Percentiles rank a stretch among this genome's conserved stretches.
These are phyloP conservation scores for Nothoprocta perdicaria DNA, from an alignment of 2,113 vertebrate species.

Conservation along the genomic window DNA sequence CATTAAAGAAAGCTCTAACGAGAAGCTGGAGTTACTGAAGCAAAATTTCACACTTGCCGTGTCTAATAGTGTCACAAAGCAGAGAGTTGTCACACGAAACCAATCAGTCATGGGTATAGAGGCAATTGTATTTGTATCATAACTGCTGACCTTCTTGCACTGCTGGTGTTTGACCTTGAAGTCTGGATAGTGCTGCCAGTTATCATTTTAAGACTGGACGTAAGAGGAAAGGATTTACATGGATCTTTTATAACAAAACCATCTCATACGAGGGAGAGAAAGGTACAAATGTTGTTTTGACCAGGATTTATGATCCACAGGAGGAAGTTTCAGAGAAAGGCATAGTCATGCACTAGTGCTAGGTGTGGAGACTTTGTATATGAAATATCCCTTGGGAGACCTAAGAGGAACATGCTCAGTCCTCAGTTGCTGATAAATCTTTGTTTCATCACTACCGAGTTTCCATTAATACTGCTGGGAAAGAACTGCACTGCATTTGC, in stretches of 20 bases:
- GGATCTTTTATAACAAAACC: neutral
- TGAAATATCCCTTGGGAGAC: neutral
- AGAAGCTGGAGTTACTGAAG: slow-evolving; percentile 8
- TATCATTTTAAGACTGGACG: neutral
- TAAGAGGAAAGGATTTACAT: neutral
- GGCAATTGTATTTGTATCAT: neutral
- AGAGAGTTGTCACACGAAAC: neutral
- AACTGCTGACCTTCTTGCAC: neutral
- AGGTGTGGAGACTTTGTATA: neutral
- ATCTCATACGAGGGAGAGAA: neutral
- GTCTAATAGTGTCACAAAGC: neutral
- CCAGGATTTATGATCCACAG: neutral
- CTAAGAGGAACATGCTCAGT: neutral
- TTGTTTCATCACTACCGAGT: neutral
- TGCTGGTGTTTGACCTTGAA: slow-evolving; percentile 5
- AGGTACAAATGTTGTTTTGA: neutral
- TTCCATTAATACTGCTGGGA: neutral
- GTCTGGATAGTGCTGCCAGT: neutral
- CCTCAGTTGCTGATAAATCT: neutral
- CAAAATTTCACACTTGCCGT: neutral
- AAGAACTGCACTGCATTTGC: neutral
- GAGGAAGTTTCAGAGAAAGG: neutral
- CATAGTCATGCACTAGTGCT: neutral
- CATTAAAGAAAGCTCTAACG: neutral
- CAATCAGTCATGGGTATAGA: neutral